Base-by-base conservation (phyloP, 1,140 invertebrate species). In the Diploscapter pachys region DNA sequence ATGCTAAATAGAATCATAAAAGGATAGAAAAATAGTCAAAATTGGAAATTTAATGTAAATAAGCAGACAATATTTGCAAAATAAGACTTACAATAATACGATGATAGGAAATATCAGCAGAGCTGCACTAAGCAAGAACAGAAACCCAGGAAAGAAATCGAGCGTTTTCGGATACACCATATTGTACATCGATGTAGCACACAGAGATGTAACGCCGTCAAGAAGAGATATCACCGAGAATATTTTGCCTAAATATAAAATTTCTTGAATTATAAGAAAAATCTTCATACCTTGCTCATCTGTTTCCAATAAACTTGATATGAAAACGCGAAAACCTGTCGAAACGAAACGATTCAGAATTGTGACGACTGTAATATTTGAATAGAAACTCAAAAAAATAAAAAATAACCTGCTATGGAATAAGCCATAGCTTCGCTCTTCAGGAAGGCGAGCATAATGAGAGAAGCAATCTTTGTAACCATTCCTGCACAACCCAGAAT, bases 131-230 rank as follows among this genome's bases (percentile, higher is more conserved):
- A 74, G 54, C 31, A 74, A 8, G 31, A 69, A 74, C 52, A 68
- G 66, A 59, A 74, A 69, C 63, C 81, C 81, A 9, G 81, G 68
- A 52, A 82, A 83, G 65, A 84, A 81, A n/a, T 52, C 50, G 50
- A 83, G 57, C 4, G 81, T 83, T 52, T 70, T 61, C 3, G 82
- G 81, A 67, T 83, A 83, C 50, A 84, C 2, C 57, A 81, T 83
- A 64, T 83, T 83, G 76, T 85, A 83, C 51, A 83, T 78, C 5
- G 75, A 52, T 4, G 81, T 84, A 13, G 83, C 83, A 63, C 75
- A 13, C 9, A 84, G 71, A 13, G 78, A 83, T 3, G 81, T 71
- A 9, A 82, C 59, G 5, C 80, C 72, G 66, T 85, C 76, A 48
- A 85, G n/a, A 5, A 83, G 59, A 4, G 80, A 63, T 53, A 83